phyloP scores from a whole-genome alignment of 2,797 vertebrate genomes.

The Thripadectes ignobilis region DNA sequence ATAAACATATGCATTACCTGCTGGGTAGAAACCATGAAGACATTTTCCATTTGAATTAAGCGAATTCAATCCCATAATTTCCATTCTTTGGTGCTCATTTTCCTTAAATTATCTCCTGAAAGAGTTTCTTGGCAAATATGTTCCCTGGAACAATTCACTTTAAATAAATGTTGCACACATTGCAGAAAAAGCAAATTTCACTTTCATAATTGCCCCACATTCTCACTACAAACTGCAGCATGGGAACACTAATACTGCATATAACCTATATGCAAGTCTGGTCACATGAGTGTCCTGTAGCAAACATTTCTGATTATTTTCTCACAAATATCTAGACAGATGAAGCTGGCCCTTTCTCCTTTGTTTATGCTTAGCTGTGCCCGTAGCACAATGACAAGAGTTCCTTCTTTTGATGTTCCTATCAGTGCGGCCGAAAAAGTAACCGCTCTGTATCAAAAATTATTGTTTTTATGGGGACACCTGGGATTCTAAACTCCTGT shows the following conservation, averaged over 20 bases:
- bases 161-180: constrained; percentile 47
- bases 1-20: constrained; percentile 59
- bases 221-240: not conserved
- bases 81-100: constrained; percentile 61
- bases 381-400: not conserved
- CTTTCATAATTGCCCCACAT: constrained; percentile 11
- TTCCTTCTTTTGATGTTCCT: not conserved
- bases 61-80: constrained; percentile 59
- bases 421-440: not conserved
- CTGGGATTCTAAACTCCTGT: not conserved
- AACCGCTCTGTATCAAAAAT: not conserved
- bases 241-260: not conserved
- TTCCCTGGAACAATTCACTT: constrained; percentile 60
- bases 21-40: constrained; percentile 64
- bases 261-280: not conserved
- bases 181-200: constrained; percentile 56
- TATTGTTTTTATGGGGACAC: not conserved
- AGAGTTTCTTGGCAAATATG: constrained; percentile 52
- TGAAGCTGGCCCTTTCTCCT: not conserved
- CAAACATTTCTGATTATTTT: not conserved
- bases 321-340: not conserved
- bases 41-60: constrained; percentile 63
- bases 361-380: not conserved
- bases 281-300: not conserved
- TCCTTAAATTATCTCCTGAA: constrained; percentile 65